A percentile compares a stretch with the other conserved stretches of the same genome.
These are phyloP conservation scores for Climacteris rufus DNA, from an alignment of 2,113 vertebrate genomes.

Conservation along the genomic window DNA sequence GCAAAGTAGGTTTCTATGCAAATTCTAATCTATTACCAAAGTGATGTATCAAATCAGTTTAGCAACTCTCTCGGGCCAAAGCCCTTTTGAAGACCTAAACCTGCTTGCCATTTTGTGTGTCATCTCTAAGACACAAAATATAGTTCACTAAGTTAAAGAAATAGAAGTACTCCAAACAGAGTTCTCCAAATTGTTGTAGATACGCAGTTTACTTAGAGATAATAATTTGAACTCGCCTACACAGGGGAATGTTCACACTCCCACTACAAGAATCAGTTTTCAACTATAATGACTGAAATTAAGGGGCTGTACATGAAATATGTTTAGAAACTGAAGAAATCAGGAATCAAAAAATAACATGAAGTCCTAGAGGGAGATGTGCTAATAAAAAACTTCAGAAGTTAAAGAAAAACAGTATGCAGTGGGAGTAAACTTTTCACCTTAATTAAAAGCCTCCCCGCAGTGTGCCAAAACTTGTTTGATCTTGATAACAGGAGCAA, in stretches of 20 bases:
- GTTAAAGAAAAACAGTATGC: neutral
- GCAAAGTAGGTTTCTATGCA: neutral
- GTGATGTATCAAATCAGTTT: neutral
- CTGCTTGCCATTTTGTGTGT: neutral
- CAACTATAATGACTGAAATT: neutral
- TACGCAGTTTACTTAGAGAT: neutral
- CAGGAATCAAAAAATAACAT: neutral
- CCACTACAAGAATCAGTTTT: accelerated
- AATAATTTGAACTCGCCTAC: neutral
- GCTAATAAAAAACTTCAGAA: neutral
- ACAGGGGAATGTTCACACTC: neutral
- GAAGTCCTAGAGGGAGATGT: neutral
- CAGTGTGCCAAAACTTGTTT: neutral
- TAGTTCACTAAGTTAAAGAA: neutral
- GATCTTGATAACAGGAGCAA: neutral
- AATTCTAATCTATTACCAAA: neutral
- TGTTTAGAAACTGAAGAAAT: neutral
- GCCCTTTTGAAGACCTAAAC: neutral
- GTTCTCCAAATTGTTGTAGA: neutral
- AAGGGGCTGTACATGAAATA: neutral
- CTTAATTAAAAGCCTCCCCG: neutral
- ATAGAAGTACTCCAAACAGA: neutral
- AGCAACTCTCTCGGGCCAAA: neutral
- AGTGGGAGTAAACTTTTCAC: neutral
- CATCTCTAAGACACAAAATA: neutral